Evolutionary conservation across 2,113 vertebrate species (phyloP).

Genomic region (Cochlearius cochlearius): DNA sequence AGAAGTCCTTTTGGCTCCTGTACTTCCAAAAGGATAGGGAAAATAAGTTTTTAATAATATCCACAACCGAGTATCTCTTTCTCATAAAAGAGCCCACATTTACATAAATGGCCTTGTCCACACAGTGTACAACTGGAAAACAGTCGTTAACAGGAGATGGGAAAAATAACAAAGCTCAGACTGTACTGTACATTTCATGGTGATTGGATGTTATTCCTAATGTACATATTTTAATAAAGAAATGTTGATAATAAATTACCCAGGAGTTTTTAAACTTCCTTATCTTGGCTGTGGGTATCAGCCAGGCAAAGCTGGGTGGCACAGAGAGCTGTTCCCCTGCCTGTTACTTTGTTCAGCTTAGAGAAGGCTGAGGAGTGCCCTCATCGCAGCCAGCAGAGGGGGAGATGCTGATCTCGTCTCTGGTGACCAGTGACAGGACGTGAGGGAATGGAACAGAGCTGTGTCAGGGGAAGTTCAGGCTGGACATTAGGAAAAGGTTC

Average conservation of each 20-base stretch:
- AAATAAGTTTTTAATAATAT: background rate
- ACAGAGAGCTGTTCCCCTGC: accelerated
- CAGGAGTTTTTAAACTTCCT: background rate
- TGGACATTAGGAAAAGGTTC: background rate
- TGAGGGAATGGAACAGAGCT: background rate
- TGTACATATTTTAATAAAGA: background rate
- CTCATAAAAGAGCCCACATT: background rate
- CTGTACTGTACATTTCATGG: background rate
- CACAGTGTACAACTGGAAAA: background rate
- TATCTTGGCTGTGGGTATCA: background rate
- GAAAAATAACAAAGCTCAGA: background rate
- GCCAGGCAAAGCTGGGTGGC: background rate
- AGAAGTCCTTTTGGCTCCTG: background rate
- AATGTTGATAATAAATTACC: background rate
- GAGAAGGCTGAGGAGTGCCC: background rate
- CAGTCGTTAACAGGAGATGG: background rate
- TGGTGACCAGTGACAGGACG: background rate
- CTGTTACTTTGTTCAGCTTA: background rate
- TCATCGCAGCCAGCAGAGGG: background rate
- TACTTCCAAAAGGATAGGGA: background rate
- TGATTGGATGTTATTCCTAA: background rate
- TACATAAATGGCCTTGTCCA: background rate
- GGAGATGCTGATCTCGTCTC: background rate
- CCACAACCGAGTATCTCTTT: background rate
- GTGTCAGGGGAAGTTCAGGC: no score